Evolutionary conservation across 2,113 vertebrate species (phyloP), one percentile per base, ranked within the genome.

Genomic region (Anoura caudifer): DNA sequence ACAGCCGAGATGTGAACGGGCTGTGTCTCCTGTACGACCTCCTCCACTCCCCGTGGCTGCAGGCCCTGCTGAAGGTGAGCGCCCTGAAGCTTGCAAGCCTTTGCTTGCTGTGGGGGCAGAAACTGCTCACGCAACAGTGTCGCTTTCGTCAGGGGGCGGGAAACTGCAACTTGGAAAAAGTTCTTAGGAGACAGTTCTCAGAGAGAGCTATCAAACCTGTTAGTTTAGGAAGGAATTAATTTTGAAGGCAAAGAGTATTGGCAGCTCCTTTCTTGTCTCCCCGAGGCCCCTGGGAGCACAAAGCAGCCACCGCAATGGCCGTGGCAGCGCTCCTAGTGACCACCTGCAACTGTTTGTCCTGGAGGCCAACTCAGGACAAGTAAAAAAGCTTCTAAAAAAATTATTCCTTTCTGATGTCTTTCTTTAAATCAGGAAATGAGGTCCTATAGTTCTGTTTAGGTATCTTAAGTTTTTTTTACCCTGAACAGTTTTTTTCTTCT

Each of bases 51-150:
- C 98, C 97, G 0, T 99, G 99, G 99, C 98, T 99, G 85, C 99
- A 99, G 98, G 99, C 99, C 2, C 98, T 99, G 95, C 98, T 99
- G 2, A 99, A 99, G 99, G 99, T 99, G 95, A 97, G 90, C 0
- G 0, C 2, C 0, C 22, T 0, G 0, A 17, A 9, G 7, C 67
- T 7, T 7, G 0, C 36, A 38, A 5, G 36, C 12, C 54, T 24
- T 20, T 31, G 86, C 38, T 72, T 12, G 0, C 65, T 31, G 6
- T 2, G 26, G 12, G 13, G 15, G 16, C 2, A 0, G 52, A 15
- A 47, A 26, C 70, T 70, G 9, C 6, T 89, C 31, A 28, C 61
- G 22, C 52, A 5, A 2, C 17, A 36, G 9, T 1, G n/a, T 36
- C 14, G 0, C 52, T 12, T 41, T 52, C 50, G n/a, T 45, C 19